These are phyloP conservation scores for Gallinago jamesoni DNA, from an alignment of 2,113 vertebrate species.

Conservation along the genomic window DNA sequence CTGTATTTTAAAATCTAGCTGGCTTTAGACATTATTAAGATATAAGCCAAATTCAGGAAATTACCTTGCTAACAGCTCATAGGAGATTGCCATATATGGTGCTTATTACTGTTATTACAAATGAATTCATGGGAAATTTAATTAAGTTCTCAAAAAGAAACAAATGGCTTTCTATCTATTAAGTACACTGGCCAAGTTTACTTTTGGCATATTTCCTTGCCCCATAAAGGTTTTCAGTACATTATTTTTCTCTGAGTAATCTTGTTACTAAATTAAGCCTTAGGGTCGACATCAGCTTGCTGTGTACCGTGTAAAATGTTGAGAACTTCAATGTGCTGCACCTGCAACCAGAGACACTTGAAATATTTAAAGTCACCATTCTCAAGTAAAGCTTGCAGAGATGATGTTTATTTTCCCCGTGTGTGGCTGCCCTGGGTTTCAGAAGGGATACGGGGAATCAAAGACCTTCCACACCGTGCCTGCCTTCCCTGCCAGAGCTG, in stretches of 20 bases:
- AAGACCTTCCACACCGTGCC: rapidly evolving
- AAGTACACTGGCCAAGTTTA: constrained; percentile 29
- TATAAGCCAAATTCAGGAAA: constrained; percentile 46
- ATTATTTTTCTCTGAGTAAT: constrained; percentile 51
- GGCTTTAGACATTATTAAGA: constrained; percentile 26
- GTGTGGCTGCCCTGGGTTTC: not conserved
- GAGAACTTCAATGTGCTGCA: not conserved
- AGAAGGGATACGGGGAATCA: not conserved
- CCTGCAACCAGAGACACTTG: not conserved
- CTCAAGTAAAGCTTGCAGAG: not conserved
- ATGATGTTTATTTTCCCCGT: not conserved
- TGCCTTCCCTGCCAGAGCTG: not conserved
- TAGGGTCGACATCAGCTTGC: not conserved
- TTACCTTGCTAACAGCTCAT: constrained; percentile 39
- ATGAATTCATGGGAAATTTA: constrained; percentile 65
- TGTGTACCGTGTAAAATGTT: not conserved
- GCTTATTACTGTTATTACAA: constrained; percentile 45
- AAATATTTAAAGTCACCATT: not conserved
- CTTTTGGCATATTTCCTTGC: constrained; percentile 32
- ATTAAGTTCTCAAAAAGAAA: constrained; percentile 57
- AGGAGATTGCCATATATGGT: constrained; percentile 42
- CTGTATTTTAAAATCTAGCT: constrained; percentile 39
- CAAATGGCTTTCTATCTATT: constrained; percentile 47
- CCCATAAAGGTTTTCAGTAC: constrained; percentile 24
- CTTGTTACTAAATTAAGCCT: constrained; percentile 41